phyloP scores from a whole-genome alignment of 2,888 invertebrate genomes.

The Conomelus anceps region DNA sequence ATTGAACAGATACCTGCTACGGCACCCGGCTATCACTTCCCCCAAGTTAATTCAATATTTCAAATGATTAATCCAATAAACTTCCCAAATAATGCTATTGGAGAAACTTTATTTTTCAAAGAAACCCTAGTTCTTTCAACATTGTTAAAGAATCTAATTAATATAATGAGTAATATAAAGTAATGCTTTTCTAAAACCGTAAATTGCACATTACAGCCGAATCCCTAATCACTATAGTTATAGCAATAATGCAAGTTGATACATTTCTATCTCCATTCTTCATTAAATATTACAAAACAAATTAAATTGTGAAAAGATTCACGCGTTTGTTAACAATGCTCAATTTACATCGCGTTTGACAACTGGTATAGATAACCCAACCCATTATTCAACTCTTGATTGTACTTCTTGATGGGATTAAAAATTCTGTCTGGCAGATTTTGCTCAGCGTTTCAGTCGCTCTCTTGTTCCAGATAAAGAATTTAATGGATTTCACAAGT shows the following conservation, averaged over 20 bases:
- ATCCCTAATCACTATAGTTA: background rate
- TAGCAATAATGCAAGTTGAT: background rate
- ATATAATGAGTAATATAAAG: too few relatives aligned
- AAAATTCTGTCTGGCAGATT: background rate
- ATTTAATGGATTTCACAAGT: background rate
- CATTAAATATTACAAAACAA: background rate
- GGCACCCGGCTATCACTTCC: too few relatives aligned
- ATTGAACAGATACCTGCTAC: too few relatives aligned
- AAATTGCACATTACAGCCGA: background rate
- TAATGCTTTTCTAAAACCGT: too few relatives aligned
- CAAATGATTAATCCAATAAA: too few relatives aligned
- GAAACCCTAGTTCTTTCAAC: too few relatives aligned
- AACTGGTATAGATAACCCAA: background rate
- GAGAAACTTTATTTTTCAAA: too few relatives aligned
- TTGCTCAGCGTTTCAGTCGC: background rate
- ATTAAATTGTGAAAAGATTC: background rate
- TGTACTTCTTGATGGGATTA: background rate
- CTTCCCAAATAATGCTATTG: too few relatives aligned
- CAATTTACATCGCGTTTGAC: background rate
- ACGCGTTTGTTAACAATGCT: background rate
- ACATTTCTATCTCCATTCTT: background rate
- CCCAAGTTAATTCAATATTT: too few relatives aligned
- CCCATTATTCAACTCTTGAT: background rate
- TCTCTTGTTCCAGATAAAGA: background rate
- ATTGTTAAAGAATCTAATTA: too few relatives aligned